These are phyloP conservation scores for Megalopta genalis DNA, from an alignment of 1,140 invertebrate species.

Conservation along the genomic window DNA sequence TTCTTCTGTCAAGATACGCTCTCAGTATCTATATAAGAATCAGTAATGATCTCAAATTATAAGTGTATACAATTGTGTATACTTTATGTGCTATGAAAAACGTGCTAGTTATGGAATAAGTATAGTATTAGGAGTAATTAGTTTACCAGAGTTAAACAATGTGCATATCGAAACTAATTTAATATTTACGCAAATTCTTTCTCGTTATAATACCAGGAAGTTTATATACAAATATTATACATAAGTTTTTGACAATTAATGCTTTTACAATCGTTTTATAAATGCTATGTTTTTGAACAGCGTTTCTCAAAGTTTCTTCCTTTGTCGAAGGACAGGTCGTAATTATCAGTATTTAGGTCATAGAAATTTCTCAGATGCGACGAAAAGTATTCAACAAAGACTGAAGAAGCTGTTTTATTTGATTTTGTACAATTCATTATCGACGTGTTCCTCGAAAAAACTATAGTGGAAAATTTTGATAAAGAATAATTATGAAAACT, in stretches of 20 bases:
- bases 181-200: slow-evolving; percentile 1
- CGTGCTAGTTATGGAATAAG: not conserved
- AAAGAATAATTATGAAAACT: not conserved
- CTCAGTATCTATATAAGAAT: not conserved
- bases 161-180: slow-evolving; percentile 5
- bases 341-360: not conserved
- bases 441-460: not conserved
- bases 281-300: not conserved
- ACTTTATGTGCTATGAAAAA: not conserved
- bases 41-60: slow-evolving; percentile 31
- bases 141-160: not conserved
- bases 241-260: not conserved
- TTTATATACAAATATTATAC: not conserved
- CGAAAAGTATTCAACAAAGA: slow-evolving; percentile 29
- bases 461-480: not conserved
- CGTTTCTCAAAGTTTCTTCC: not conserved
- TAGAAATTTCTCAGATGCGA: slow-evolving; percentile 5
- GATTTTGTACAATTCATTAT: not conserved
- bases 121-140: not conserved
- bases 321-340: not conserved
- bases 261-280: slow-evolving; percentile 12
- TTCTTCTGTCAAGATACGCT: not conserved
- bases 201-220: not conserved
- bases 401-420: slow-evolving; percentile 38
- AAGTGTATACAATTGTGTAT: not conserved